phyloP scores from a whole-genome alignment of 2,113 vertebrate species.

The Syngnathus typhle region DNA sequence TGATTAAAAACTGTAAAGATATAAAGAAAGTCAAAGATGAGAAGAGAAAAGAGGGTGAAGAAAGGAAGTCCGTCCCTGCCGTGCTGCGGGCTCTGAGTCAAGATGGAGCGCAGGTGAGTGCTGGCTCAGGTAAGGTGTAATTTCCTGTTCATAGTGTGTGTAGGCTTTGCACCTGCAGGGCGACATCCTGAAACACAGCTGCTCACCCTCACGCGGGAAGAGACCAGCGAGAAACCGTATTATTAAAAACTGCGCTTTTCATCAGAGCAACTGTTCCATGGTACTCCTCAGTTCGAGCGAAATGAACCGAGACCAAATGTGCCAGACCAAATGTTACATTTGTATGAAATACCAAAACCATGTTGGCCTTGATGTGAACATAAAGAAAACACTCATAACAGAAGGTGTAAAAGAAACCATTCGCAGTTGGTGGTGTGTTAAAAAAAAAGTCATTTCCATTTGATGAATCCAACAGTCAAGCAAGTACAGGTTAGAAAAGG shows the following conservation, averaged over 20 bases:
- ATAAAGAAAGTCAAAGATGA: constrained; percentile 21
- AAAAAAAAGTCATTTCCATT: constrained; percentile 28
- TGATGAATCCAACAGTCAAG: constrained; percentile 27
- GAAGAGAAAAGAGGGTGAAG: not conserved
- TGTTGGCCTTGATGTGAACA: constrained; percentile 46
- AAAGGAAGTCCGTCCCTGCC: constrained; percentile 33
- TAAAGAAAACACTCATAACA: constrained; percentile 45
- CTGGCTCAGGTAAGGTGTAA: constrained; percentile 68
- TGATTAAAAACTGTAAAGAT: constrained; percentile 17
- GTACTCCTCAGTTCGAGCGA: not conserved
- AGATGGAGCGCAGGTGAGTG: constrained; percentile 62
- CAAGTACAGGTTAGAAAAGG: constrained; percentile 24
- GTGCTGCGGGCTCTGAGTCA: constrained; percentile 49
- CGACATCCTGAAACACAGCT: constrained; percentile 67
- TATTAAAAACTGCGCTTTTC: constrained; percentile 23
- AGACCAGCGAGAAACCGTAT: constrained; percentile 26
- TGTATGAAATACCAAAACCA: constrained; percentile 33
- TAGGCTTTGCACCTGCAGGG: constrained; percentile 61
- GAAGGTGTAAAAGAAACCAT: constrained; percentile 28
- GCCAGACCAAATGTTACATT: constrained; percentile 39
- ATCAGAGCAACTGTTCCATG: constrained; percentile 10
- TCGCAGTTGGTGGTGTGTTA: constrained; percentile 24
- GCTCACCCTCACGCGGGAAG: constrained; percentile 38
- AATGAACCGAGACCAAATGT: not conserved
- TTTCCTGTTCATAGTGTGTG: constrained; percentile 67